Conservation (phyloP, 2,888 invertebrate genomes). For the Aspidiotus rigidus region DNA sequence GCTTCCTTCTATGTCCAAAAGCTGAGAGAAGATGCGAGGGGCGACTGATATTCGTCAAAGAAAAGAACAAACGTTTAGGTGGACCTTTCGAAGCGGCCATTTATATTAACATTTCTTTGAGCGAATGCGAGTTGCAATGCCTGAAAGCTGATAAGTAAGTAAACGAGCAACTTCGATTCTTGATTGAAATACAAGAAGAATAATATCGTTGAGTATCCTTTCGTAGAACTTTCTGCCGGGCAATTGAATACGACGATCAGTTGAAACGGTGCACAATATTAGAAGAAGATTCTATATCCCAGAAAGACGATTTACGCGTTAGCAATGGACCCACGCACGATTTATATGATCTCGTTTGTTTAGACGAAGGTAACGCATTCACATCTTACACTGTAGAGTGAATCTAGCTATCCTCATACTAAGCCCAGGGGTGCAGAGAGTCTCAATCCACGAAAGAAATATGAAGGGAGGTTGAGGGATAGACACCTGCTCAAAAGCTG, state of each 20-base stretch:
- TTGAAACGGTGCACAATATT: slow-evolving; percentile 78
- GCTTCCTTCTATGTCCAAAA: slow-evolving; percentile 41
- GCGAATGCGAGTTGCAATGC: slow-evolving; percentile 81
- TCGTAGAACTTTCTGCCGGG: slow-evolving; percentile 69
- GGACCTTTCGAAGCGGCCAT: slow-evolving; percentile 83
- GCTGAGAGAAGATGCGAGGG: slow-evolving; percentile 81
- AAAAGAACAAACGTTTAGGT: slow-evolving; percentile 76
- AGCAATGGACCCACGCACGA: slow-evolving; percentile 77
- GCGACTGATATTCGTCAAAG: slow-evolving; percentile 76
- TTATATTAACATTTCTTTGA: slow-evolving; percentile 72
- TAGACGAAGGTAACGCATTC: slow-evolving; percentile 66
- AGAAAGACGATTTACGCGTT: slow-evolving; percentile 76
- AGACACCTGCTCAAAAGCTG: no score
- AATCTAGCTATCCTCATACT: no score
- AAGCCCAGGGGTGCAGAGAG: no score
- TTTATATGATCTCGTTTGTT: slow-evolving; percentile 78
- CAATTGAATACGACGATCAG: slow-evolving; percentile 80
- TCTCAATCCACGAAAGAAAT: no score
- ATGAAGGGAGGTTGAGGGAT: no score
- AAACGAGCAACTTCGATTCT: no score
- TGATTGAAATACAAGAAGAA: no score
- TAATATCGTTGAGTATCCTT: slow-evolving; percentile 1
- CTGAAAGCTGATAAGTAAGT: slow-evolving; percentile 72
- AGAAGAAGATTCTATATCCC: slow-evolving; percentile 82
- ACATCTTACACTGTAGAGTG: no score